Conservation (phyloP, 2,797 vertebrate species). For the Chloroceryle inda region DNA sequence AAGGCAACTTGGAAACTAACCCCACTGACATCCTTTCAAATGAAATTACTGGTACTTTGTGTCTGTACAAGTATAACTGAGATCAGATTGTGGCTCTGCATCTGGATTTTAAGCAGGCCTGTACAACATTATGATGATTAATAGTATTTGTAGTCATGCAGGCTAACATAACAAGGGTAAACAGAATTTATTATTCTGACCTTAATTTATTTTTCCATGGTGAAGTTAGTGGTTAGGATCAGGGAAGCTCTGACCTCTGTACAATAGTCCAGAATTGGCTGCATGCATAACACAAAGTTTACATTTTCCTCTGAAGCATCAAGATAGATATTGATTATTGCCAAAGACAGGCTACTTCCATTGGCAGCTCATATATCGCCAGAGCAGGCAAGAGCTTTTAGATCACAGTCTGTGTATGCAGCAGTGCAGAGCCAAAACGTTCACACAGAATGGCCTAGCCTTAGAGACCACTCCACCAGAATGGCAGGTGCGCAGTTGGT, state of each 20-base stretch:
- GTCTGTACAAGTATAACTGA: constrained; percentile 3
- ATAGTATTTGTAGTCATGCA: constrained; percentile 52
- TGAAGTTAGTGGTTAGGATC: neutral
- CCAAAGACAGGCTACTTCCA: neutral
- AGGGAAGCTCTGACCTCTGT: neutral
- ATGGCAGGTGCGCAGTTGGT: neutral
- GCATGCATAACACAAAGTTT: rapidly evolving
- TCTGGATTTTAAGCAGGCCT: constrained; percentile 58
- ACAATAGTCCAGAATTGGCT: neutral
- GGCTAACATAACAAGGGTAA: constrained; percentile 48
- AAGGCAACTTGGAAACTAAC: constrained; percentile 31
- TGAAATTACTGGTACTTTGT: constrained; percentile 51
- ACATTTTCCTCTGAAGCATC: neutral
- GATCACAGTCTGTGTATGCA: rapidly evolving
- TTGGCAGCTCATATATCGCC: neutral
- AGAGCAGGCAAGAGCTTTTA: neutral
- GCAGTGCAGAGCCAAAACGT: rapidly evolving
- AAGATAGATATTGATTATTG: neutral
- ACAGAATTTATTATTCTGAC: constrained; percentile 39
- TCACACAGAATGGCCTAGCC: rapidly evolving
- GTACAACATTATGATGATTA: constrained; percentile 52
- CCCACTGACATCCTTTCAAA: constrained; percentile 42
- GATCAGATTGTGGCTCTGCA: constrained; percentile 54
- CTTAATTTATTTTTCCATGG: constrained; percentile 42
- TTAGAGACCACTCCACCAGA: rapidly evolving